phyloP scores from a whole-genome alignment of 35 echinoderm and acorn worm species.

The Diadema setosum region DNA sequence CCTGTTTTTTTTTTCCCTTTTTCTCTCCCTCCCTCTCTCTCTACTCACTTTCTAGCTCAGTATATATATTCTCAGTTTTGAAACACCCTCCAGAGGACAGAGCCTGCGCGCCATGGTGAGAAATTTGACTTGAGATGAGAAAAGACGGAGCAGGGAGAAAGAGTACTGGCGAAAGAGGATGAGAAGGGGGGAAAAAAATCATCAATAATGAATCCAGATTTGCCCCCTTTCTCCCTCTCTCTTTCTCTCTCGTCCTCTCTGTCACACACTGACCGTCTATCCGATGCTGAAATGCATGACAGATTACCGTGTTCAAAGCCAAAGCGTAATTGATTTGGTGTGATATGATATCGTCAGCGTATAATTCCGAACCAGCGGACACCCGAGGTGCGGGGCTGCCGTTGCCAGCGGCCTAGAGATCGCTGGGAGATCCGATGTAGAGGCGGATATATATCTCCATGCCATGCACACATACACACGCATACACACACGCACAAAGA shows the following conservation, averaged over 20 bases:
- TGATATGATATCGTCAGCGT: slow-evolving; percentile 18
- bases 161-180: neutral
- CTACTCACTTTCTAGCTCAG: too few relatives aligned
- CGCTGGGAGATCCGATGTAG: neutral
- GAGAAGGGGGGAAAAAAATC: neutral
- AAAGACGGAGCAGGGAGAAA: neutral
- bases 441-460: neutral
- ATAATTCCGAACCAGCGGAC: neutral
- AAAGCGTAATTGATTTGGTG: slow-evolving; percentile 13
- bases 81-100: neutral
- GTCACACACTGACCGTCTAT: too few relatives aligned
- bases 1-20: neutral
- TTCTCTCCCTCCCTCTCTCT: neutral
- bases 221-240: neutral
- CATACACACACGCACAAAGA: neutral
- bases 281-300: neutral
- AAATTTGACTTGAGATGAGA: too few relatives aligned
- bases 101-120: neutral
- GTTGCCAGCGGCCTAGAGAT: neutral
- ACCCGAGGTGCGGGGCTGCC: neutral
- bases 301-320: slow-evolving; percentile 11
- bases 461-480: too few relatives aligned
- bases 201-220: neutral
- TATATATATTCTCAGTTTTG: too few relatives aligned
- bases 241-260: too few relatives aligned